A percentile compares a stretch with the other conserved stretches of the same genome.
Evolutionary conservation across 2,113 vertebrate species (phyloP).

Genomic region (Phycodurus eques): DNA sequence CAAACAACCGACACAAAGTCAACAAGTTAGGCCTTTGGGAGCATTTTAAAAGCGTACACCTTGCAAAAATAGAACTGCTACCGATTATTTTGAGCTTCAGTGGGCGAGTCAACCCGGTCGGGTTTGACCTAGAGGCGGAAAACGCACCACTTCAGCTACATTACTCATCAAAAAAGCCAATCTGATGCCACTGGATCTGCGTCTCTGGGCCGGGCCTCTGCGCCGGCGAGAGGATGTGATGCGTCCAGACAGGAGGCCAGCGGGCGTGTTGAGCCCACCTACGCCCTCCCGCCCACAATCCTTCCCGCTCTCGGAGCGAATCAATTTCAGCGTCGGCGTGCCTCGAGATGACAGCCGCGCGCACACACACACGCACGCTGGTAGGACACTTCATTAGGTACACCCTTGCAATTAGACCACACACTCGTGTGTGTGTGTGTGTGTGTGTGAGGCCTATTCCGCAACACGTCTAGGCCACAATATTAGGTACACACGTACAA

Average conservation of each 20-base stretch:
- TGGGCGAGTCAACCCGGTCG: background rate
- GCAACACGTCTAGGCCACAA: background rate
- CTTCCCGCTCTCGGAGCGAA: constrained; percentile 27
- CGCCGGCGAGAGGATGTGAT: constrained; percentile 46
- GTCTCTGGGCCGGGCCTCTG: constrained; percentile 36
- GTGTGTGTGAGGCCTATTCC: background rate
- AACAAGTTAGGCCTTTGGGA: background rate
- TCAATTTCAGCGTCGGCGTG: constrained; percentile 18
- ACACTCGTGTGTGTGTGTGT: background rate
- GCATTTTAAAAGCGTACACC: background rate
- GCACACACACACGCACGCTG: background rate
- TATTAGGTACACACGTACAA: background rate
- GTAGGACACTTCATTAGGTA: constrained; percentile 1
- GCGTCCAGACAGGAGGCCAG: constrained; percentile 66
- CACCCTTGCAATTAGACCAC: background rate
- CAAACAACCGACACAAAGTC: background rate
- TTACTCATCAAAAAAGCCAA: constrained; percentile 32
- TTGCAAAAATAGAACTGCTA: background rate
- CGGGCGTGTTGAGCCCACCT: constrained; percentile 56
- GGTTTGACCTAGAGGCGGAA: constrained; percentile 20
- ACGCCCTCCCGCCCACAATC: constrained; percentile 10
- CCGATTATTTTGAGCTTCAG: background rate
- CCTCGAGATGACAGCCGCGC: constrained; percentile 23
- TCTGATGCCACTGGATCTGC: constrained; percentile 32
- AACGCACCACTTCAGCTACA: constrained; percentile 23